A percentile compares a stretch with the other conserved stretches of the same genome.
Conservation (phyloP, 2,888 invertebrate species). For the Chrysodeixis includens region DNA sequence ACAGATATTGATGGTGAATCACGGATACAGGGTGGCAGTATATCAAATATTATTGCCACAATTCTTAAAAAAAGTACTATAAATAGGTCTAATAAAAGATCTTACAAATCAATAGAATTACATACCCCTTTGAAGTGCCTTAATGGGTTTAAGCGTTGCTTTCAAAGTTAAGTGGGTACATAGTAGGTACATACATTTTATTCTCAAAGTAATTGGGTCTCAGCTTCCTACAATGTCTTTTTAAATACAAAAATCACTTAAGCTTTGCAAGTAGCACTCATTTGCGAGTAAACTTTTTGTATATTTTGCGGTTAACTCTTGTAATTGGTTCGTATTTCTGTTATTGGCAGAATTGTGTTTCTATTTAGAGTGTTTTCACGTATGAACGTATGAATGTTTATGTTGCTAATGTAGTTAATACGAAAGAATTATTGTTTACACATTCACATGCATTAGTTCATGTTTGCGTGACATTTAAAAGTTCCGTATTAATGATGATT, state of each 20-base stretch:
- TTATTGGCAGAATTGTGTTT: slow-evolving; percentile 35
- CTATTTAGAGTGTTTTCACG: slow-evolving; percentile 20
- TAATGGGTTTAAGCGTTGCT: not conserved
- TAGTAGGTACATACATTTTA: not conserved
- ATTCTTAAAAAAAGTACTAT: no score
- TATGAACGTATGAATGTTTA: not conserved
- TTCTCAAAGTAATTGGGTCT: not conserved
- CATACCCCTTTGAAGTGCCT: not conserved
- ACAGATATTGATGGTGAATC: no score
- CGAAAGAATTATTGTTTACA: not conserved
- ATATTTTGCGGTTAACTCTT: slow-evolving; percentile 39
- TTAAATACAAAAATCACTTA: not conserved
- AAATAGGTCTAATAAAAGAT: not conserved
- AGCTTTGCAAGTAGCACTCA: slow-evolving; percentile 20
- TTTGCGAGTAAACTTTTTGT: slow-evolving; percentile 35
- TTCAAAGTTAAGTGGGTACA: not conserved
- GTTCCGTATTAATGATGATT: no score
- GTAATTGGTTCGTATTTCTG: slow-evolving; percentile 39
- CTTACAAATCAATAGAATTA: not conserved
- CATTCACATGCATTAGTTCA: no score
- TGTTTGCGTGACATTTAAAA: no score
- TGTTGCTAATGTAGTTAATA: not conserved
- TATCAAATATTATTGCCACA: no score
- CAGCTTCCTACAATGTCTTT: not conserved
- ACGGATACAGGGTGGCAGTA: no score